A percentile compares a stretch with the other conserved stretches of the same genome.
These are phyloP conservation scores for Salticus scenicus DNA, from an alignment of 2,888 invertebrate genomes.

Conservation along the genomic window DNA sequence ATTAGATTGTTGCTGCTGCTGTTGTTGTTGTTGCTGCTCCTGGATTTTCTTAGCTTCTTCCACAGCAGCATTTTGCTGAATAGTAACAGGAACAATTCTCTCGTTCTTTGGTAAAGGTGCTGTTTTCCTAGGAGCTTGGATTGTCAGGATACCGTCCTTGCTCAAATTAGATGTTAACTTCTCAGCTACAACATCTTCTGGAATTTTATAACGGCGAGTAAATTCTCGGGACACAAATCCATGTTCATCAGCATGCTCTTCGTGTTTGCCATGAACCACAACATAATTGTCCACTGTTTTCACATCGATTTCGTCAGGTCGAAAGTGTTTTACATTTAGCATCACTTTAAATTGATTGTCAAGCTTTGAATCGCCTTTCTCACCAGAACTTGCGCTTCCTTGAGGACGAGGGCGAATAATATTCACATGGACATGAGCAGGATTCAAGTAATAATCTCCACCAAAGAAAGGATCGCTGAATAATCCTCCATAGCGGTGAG, in stretches of 20 bases:
- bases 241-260: constrained; percentile 89
- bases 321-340: constrained; percentile 85
- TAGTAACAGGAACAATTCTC: constrained; percentile 71
- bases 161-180: constrained; percentile 85
- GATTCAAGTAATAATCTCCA: no score
- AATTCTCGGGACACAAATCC: constrained; percentile 86
- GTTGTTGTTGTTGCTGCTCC: no score
- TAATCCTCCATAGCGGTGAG: no score
- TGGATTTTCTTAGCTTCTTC: no score
- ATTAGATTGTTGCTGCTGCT: no score
- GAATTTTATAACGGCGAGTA: constrained; percentile 84
- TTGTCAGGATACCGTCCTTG: constrained; percentile 82
- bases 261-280: constrained; percentile 85
- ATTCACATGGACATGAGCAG: no score
- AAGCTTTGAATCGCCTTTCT: background rate
- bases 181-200: constrained; percentile 84
- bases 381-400: background rate
- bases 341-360: constrained; percentile 32
- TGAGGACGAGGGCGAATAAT: background rate
- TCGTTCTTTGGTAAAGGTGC: constrained; percentile 72
- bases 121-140: constrained; percentile 76
- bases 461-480: no score
- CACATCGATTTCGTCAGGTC: constrained; percentile 85
- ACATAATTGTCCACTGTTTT: constrained; percentile 83
- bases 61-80: background rate